These are phyloP conservation scores for Neodontobutis hainanensis DNA, from an alignment of 2,113 vertebrate genomes.

Conservation along the genomic window DNA sequence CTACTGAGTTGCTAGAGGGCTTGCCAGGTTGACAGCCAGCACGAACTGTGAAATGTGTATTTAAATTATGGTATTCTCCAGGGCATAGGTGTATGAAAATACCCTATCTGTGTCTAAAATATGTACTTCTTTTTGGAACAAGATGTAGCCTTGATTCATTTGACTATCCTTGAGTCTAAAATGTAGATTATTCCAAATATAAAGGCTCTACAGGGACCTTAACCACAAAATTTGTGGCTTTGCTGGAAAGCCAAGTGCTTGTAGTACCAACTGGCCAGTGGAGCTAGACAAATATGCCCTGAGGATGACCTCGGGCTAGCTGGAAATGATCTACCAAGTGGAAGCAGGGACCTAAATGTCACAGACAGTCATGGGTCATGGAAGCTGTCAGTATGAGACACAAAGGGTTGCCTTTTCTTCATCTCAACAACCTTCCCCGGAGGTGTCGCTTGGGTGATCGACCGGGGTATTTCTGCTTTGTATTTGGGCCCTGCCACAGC, in stretches of 20 bases:
- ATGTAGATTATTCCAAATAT: conserved; percentile 28
- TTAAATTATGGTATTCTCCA: conserved; percentile 10
- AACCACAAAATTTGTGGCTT: conserved; percentile 34
- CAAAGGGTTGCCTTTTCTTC: conserved; percentile 34
- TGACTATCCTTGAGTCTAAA: conserved; percentile 14
- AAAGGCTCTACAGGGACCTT: conserved; percentile 4
- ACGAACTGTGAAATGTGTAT: conserved; percentile 6
- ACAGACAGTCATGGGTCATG: conserved; percentile 60
- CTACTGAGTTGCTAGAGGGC: not conserved
- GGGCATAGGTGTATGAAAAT: not conserved
- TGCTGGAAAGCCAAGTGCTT: conserved; percentile 41
- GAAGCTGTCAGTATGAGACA: conserved; percentile 45
- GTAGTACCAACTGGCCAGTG: conserved; percentile 46
- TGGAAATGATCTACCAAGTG: conserved; percentile 61
- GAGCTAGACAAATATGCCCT: conserved; percentile 65
- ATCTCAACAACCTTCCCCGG: conserved; percentile 39
- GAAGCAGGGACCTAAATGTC: conserved; percentile 68
- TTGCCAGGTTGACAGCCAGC: not conserved
- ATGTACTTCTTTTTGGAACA: conserved; percentile 18
- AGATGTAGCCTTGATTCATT: conserved; percentile 14
- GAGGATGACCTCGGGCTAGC: conserved; percentile 61
- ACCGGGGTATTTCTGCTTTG: conserved; percentile 9
- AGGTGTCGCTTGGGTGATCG: conserved; percentile 36
- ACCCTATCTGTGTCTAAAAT: not conserved
- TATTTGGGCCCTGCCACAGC: not conserved